A percentile compares a stretch with the other conserved stretches of the same genome.
Conservation (phyloP, 2,888 invertebrate genomes). For the Lissocephala sabroskyi region DNA sequence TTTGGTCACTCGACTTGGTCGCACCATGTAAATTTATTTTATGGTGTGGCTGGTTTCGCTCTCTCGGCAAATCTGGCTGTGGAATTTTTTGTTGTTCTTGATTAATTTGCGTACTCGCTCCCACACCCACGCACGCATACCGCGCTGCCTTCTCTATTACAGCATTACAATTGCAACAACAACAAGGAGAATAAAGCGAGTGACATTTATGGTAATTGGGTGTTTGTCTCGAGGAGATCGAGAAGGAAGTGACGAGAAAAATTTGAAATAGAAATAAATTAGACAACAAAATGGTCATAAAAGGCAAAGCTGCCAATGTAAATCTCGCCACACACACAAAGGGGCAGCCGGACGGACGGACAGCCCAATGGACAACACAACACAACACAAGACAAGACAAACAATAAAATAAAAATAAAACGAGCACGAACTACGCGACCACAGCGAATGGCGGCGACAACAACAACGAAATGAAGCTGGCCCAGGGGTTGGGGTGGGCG, state of each 20-base stretch:
- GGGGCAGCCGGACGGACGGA: conserved; percentile 2
- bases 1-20: no score
- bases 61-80: no score
- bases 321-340: conserved; percentile 37
- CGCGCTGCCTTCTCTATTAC: no score
- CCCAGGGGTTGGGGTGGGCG: neutral
- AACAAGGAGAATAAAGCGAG: no score
- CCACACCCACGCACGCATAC: no score
- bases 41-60: no score
- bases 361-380: conserved; percentile 11
- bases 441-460: conserved; percentile 8
- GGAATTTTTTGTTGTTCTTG: no score
- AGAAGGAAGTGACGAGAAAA: conserved; percentile 1
- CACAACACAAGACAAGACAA: conserved; percentile 2
- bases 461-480: conserved; percentile 18
- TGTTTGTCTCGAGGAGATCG: no score
- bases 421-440: conserved; percentile 16
- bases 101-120: no score
- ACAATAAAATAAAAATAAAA: conserved; percentile 38
- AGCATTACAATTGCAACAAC: no score
- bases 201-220: no score
- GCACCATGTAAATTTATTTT: no score
- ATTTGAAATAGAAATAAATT: conserved; percentile 47
- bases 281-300: conserved; percentile 34
- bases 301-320: conserved; percentile 23